Evolutionary conservation across 2,888 invertebrate species (phyloP).

Genomic region (Tortricodes alternella): DNA sequence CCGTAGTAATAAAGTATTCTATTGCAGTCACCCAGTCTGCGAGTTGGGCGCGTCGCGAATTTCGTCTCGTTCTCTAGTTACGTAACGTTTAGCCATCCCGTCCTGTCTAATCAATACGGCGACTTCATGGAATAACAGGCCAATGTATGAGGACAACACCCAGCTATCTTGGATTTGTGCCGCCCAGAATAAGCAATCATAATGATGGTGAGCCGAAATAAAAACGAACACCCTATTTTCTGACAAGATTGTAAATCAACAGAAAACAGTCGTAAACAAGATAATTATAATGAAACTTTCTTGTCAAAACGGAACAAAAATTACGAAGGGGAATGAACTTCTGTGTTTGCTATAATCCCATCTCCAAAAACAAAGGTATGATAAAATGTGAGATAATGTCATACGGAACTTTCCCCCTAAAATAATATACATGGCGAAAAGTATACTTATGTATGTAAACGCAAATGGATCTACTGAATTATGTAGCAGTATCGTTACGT

Average conservation of each 20-base stretch:
- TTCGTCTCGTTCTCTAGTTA: conserved; percentile 58
- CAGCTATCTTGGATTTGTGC: conserved; percentile 32
- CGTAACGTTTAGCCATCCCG: conserved; percentile 64
- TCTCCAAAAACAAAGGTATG: conserved; percentile 9
- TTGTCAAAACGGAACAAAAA: conserved; percentile 2
- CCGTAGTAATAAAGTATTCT: conserved; percentile 33
- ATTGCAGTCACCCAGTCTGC: conserved; percentile 58
- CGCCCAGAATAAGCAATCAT: conserved; percentile 2
- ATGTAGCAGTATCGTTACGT: conserved; percentile 47
- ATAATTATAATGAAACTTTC: background rate
- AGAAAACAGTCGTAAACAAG: background rate
- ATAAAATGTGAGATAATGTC: conserved; percentile 13
- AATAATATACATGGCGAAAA: conserved; percentile 27
- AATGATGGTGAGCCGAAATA: background rate
- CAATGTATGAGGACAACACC: conserved; percentile 63
- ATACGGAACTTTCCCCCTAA: conserved; percentile 2
- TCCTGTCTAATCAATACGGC: conserved; percentile 76
- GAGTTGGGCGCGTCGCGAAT: conserved; percentile 50
- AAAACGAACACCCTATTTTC: background rate
- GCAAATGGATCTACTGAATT: conserved; percentile 46
- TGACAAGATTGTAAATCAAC: background rate
- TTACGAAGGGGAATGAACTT: background rate
- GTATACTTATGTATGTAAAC: conserved; percentile 36
- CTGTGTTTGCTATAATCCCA: conserved; percentile 1
- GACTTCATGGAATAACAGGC: conserved; percentile 66